Base-by-base conservation (phyloP, 2,113 vertebrate species). In the Triplophysa dalaica region DNA sequence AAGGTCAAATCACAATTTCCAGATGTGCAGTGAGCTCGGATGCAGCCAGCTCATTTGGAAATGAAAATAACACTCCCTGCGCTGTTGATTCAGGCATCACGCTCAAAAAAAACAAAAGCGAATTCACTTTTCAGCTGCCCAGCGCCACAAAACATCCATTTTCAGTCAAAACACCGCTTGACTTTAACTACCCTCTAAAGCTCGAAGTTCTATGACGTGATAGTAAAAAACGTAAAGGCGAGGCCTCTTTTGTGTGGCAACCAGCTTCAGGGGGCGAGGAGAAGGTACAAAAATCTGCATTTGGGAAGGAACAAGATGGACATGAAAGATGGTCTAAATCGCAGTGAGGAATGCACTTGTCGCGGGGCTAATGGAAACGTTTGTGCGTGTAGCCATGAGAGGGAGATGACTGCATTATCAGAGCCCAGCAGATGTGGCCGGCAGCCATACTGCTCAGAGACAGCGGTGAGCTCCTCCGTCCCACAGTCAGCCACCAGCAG, bases 231-330 rank as follows among this genome's bases (percentile, higher is more conserved):
- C 41, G 2, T 5, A 2, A 24, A 48, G 14, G 65, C 6, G 9
- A 13, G 13, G 45, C 67, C 16, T 45, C 45, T 70, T 70, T 52
- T 70, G 21, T 16, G 8, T 29, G 16, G 45, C 45, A 38, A 19
- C 24, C 52, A 5, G 70, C 72, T 63, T 4, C n/a, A 63, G 72
- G 72, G 58, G 16, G 29, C 2, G 21, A 61, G 75, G 85, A 89
- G 84, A 84, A 84, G 81, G 84, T 82, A 85, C 87, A 80, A 87
- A 90, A 93, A 92, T 92, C 92, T 93, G 91, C 91, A 93, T 92
- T 90, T 87, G 90, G 89, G 89, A 92, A 90, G 89, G 91, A 92
- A 92, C 92, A 92, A 93, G 92, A 93, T 92, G 91, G 91, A 92
- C 91, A 92, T 91, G 88, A 92, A 92, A 93, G 92, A 93, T 93